Base-by-base conservation (phyloP, 2,888 invertebrate species). In the Patella caerulea region DNA sequence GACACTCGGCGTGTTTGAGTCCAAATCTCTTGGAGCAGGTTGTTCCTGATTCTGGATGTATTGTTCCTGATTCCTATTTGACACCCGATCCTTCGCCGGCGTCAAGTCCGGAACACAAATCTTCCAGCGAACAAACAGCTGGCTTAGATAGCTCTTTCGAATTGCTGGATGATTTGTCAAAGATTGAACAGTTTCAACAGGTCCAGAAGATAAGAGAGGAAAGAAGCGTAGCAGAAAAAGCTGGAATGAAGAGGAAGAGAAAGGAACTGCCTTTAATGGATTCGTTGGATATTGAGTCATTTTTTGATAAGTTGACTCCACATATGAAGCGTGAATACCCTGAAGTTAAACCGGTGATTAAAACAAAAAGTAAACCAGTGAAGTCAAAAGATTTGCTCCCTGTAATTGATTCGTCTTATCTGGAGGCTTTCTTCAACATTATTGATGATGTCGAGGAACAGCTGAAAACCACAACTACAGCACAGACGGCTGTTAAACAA, bases 31-130 rank as follows among this genome's bases (percentile, higher is more conserved):
- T 83, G 15, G 86, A 87, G 77, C 87, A 87, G 74, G 86, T 88
- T 14, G 88, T 88, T 19, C 87, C 88, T 1, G 87, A 88, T 45
- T 76, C 86, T 19, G 71, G 71, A 34, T 73, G 54, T 19, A 71
- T 82, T 9, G 81, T 89, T 19, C 88, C 88, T 2, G 88, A 88
- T 19, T 88, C 87, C 24, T 88, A 85, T 75, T 84, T 88, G 34
- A 89, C 89, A 3, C 89, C 89, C 14, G 89, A 89, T 24, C 87
- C 88, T 19, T 89, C 89, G 19, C 89, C 89, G 9, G 84, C 84
- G 19, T 86, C 86, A 11, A 88, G 88, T 9, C 88, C 89, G 17
- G 84, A 87, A 59, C 86, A 87, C 71, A 78, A 78, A 65, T 72
- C 78, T 15, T 70, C 75, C 72, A 74, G 76, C 12, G 72, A 72